phyloP scores from a whole-genome alignment of 2,113 vertebrate genomes.

The Corythornis vintsioides region DNA sequence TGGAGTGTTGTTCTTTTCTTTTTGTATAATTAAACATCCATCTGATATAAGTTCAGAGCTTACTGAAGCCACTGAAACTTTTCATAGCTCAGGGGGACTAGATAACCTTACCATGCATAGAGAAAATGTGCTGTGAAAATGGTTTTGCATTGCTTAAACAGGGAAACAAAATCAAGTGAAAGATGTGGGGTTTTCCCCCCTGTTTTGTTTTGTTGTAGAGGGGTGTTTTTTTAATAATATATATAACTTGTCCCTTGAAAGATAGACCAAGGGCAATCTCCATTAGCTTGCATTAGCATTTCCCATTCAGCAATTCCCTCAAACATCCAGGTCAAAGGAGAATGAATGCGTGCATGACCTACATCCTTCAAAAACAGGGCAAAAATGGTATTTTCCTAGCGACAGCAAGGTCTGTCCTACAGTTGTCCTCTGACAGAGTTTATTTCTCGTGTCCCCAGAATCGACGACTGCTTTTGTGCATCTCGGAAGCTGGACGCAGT shows the following conservation, averaged over 20 bases:
- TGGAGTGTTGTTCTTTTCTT: background rate
- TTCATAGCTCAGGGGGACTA: background rate
- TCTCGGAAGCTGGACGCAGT: constrained; percentile 95
- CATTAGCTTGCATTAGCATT: constrained; percentile 37
- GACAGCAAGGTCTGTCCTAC: background rate
- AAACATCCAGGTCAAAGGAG: constrained; percentile 27
- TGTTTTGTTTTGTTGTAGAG: too few species aligned
- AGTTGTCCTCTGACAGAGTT: background rate
- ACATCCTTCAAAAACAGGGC: background rate
- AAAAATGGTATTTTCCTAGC: background rate
- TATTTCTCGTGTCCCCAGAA: constrained; percentile 75
- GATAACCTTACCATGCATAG: background rate
- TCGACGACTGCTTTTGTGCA: constrained; percentile 95
- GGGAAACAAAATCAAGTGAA: background rate
- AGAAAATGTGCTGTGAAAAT: background rate
- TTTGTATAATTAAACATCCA: background rate
- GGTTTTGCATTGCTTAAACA: background rate
- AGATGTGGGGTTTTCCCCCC: background rate
- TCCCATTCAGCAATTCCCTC: background rate
- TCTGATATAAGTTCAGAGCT: constrained; percentile 19
- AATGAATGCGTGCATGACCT: background rate
- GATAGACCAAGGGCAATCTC: constrained; percentile 4
- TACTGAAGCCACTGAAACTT: background rate
- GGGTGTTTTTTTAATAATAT: background rate
- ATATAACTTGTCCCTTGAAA: background rate